These are phyloP conservation scores for Achatina immaculata DNA, from an alignment of 1,140 invertebrate genomes.

Conservation along the genomic window DNA sequence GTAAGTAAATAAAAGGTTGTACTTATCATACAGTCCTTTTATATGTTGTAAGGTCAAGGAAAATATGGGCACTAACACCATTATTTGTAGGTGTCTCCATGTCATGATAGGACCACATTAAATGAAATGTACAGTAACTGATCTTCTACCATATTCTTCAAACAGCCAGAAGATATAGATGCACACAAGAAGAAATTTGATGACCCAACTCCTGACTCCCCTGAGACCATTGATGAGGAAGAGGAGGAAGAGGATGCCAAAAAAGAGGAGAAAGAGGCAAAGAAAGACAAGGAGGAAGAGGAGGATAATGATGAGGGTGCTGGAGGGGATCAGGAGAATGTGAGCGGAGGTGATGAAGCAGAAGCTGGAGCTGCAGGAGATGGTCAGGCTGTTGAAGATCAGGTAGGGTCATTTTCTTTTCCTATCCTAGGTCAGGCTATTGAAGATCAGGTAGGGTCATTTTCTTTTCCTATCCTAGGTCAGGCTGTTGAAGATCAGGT, in stretches of 20 bases:
- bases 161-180: conserved; percentile 58
- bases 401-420: background rate
- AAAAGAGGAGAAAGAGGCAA: conserved; percentile 43
- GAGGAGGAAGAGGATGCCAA: conserved; percentile 40
- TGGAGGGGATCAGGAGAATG: conserved; percentile 13
- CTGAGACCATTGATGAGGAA: conserved; percentile 61
- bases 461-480: background rate
- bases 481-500: too few species aligned
- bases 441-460: background rate
- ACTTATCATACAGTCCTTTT: too few species aligned
- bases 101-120: too few species aligned
- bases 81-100: too few species aligned
- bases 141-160: background rate
- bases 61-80: too few species aligned
- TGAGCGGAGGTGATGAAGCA: background rate
- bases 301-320: conserved; percentile 30
- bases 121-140: too few species aligned
- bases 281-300: conserved; percentile 38
- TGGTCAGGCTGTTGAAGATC: background rate
- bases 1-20: too few species aligned
- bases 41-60: too few species aligned
- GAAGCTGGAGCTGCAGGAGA: background rate
- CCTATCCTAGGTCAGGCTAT: background rate
- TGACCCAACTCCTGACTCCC: conserved; percentile 73
- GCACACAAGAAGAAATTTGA: conserved; percentile 78